These are phyloP conservation scores for Myoxocephalus aenaeus DNA, from an alignment of 2,797 vertebrate species.

Conservation along the genomic window DNA sequence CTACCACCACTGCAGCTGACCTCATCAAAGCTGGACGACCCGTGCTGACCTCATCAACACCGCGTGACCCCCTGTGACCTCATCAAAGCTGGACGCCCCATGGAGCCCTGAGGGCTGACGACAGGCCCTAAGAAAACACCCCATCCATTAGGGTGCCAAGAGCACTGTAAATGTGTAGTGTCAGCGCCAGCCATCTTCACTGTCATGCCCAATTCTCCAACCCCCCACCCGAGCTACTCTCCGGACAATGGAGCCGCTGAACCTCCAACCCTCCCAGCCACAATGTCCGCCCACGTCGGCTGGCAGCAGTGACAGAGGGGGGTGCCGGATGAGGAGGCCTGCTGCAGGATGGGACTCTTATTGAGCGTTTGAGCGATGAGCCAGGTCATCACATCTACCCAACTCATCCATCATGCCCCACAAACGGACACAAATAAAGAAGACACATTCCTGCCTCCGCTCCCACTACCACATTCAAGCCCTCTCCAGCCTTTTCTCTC, in stretches of 20 bases:
- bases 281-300: constrained; percentile 84
- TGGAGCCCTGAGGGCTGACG: constrained; percentile 72
- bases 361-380: constrained; percentile 89
- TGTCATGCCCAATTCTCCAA: constrained; percentile 78
- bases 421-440: constrained; percentile 85
- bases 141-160: constrained; percentile 84
- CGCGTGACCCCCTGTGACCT: constrained; percentile 82
- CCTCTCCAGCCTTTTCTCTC: constrained; percentile 71
- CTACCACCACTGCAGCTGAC: constrained; percentile 76
- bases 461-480: constrained; percentile 81
- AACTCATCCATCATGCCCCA: constrained; percentile 89
- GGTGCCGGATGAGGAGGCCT: constrained; percentile 78
- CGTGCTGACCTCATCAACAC: constrained; percentile 85
- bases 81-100: constrained; percentile 85
- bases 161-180: constrained; percentile 79
- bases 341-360: constrained; percentile 85
- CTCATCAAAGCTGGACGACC: constrained; percentile 88
- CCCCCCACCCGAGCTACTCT: constrained; percentile 53
- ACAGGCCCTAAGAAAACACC: constrained; percentile 77
- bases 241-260: constrained; percentile 78
- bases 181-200: constrained; percentile 77
- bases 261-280: constrained; percentile 74
- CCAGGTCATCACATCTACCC: constrained; percentile 87
- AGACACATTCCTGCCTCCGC: constrained; percentile 84
- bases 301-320: constrained; percentile 75